phyloP scores from a whole-genome alignment of 2,797 vertebrate genomes.

The Myotis pilosus region DNA sequence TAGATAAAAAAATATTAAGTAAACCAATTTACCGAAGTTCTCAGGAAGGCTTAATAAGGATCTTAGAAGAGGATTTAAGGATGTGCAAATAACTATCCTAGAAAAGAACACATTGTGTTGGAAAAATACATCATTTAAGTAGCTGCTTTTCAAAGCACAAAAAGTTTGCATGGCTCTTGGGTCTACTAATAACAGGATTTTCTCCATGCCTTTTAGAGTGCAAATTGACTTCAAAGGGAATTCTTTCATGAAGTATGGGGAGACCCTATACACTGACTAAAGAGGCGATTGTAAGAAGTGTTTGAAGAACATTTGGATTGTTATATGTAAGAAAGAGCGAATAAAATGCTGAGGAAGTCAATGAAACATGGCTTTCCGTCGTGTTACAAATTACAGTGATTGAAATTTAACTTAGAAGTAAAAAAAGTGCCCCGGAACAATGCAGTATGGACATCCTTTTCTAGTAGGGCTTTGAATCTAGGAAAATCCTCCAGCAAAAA shows the following conservation, averaged over 20 bases:
- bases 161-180: neutral
- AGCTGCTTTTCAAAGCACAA: slow-evolving; percentile 36
- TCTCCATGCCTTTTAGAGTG: neutral
- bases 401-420: slow-evolving; percentile 9
- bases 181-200: neutral
- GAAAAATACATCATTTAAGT: neutral
- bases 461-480: neutral
- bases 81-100: slow-evolving; percentile 21
- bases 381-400: neutral
- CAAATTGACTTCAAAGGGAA: slow-evolving; percentile 27
- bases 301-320: neutral
- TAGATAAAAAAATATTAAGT: neutral
- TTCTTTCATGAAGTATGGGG: neutral
- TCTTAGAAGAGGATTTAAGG: neutral
- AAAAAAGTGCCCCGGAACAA: neutral
- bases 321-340: neutral
- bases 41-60: slow-evolving; percentile 16
- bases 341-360: neutral
- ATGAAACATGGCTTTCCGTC: neutral
- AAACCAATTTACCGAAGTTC: neutral
- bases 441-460: neutral
- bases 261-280: neutral
- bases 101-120: neutral
- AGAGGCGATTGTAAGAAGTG: neutral
- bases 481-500: neutral